Percentiles rank a stretch among this genome's conserved stretches.
phyloP scores from a whole-genome alignment of 2,888 invertebrate genomes.

The Drosophila prostipennis region DNA sequence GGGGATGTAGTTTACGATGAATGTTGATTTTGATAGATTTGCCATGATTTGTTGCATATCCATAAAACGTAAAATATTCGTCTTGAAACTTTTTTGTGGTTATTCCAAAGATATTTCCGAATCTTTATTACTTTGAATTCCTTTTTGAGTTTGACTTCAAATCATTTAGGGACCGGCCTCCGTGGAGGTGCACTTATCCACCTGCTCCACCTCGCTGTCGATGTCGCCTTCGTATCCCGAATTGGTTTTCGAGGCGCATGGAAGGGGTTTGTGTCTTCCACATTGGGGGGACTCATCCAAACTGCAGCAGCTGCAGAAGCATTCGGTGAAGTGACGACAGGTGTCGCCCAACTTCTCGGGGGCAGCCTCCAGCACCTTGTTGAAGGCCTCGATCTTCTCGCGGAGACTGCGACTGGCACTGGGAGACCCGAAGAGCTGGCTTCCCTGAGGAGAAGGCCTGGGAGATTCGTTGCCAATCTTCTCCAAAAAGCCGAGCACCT shows the following conservation, averaged over 20 bases:
- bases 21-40: neutral
- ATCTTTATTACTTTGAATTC: neutral
- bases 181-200: neutral
- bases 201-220: constrained; percentile 68
- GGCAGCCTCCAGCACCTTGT: constrained; percentile 38
- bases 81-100: neutral
- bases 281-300: constrained; percentile 23
- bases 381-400: constrained; percentile 68
- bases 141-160: neutral
- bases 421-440: neutral
- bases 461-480: constrained; percentile 5
- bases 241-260: constrained; percentile 14
- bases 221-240: constrained; percentile 75
- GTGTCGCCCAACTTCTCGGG: constrained; percentile 29
- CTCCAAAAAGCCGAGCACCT: constrained; percentile 51
- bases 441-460: constrained; percentile 1
- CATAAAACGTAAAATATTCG: neutral
- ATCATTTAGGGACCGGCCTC: neutral
- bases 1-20: neutral
- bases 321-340: constrained; percentile 51
- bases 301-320: constrained; percentile 60
- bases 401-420: constrained; percentile 53
- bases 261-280: neutral
- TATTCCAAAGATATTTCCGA: neutral
- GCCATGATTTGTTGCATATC: neutral